Conservation (phyloP, 2,113 vertebrate species). For the Podarcis muralis region DNA sequence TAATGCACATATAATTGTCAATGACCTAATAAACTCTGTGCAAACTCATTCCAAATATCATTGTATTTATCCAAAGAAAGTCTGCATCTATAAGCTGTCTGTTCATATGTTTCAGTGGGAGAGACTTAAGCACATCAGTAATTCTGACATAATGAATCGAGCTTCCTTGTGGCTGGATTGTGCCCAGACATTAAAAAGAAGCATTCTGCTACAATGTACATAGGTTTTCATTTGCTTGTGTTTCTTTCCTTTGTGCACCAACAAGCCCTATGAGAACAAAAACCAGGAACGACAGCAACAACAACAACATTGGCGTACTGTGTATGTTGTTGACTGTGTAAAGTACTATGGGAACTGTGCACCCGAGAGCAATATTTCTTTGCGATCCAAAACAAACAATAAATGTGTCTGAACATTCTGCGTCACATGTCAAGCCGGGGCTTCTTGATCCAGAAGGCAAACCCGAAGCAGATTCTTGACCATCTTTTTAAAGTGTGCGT, state of each 20-base stretch:
- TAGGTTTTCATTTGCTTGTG: too few species aligned
- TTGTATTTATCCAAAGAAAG: too few species aligned
- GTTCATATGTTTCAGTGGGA: neutral
- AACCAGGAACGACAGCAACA: neutral
- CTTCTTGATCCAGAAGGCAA: constrained; percentile 28
- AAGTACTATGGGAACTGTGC: neutral
- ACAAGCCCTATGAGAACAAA: neutral
- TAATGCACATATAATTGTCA: too few species aligned
- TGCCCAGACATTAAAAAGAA: neutral
- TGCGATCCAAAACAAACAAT: neutral
- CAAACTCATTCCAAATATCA: too few species aligned
- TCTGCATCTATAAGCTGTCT: too few species aligned
- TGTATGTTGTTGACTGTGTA: neutral
- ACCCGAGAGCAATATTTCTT: too few species aligned
- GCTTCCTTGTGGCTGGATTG: neutral
- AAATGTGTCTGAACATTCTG: constrained; percentile 5
- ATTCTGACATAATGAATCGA: too few species aligned
- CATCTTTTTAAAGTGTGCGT: constrained; percentile 56
- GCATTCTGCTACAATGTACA: neutral
- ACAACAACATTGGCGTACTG: neutral
- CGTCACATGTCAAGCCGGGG: constrained; percentile 34
- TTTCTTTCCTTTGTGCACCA: neutral
- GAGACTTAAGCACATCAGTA: too few species aligned
- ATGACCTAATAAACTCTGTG: too few species aligned
- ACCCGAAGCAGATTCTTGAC: constrained; percentile 34